Percentiles rank a stretch among this genome's conserved stretches.
Conservation (phyloP, 1,140 invertebrate species). For the Drosophila tsacasi region DNA sequence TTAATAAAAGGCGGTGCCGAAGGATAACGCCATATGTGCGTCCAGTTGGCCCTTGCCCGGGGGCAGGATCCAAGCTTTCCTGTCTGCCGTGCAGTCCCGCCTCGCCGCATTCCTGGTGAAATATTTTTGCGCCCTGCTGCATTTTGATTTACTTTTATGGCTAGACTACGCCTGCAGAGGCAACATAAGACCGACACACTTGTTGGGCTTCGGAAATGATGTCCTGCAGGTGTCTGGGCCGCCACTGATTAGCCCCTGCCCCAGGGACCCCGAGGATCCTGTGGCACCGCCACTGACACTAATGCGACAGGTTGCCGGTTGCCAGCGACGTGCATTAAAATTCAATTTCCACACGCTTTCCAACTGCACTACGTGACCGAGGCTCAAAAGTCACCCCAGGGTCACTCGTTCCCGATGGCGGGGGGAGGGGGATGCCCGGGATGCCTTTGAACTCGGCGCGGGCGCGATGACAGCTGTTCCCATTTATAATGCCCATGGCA, state of each 20-base stretch:
- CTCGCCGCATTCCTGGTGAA: constrained; percentile 25
- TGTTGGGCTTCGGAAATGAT: constrained; percentile 72
- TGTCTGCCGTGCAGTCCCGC: constrained; percentile 31
- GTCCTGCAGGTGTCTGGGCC: constrained; percentile 77
- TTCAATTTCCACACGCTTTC: constrained; percentile 75
- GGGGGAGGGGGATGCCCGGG: not conserved
- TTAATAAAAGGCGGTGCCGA: constrained; percentile 59
- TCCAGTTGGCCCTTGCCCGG: constrained; percentile 34
- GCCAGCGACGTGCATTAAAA: constrained; percentile 67
- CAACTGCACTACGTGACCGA: constrained; percentile 68
- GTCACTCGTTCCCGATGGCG: constrained; percentile 23
- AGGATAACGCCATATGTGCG: constrained; percentile 42
- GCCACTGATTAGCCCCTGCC: constrained; percentile 70
- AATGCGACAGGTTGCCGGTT: constrained; percentile 67
- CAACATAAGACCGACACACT: constrained; percentile 51
- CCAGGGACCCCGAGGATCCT: constrained; percentile 14
- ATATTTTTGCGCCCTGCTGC: constrained; percentile 66
- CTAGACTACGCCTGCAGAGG: constrained; percentile 55
- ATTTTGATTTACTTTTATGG: constrained; percentile 83
- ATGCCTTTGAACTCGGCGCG: constrained; percentile 28
- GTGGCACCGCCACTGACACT: constrained; percentile 49
- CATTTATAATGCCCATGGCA: constrained; percentile 72
- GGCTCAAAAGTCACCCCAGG: constrained; percentile 48
- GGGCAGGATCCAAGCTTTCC: constrained; percentile 24
- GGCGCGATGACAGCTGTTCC: constrained; percentile 58